phyloP scores from a whole-genome alignment of 2,888 invertebrate species.

The Dryobotodes eremita region DNA sequence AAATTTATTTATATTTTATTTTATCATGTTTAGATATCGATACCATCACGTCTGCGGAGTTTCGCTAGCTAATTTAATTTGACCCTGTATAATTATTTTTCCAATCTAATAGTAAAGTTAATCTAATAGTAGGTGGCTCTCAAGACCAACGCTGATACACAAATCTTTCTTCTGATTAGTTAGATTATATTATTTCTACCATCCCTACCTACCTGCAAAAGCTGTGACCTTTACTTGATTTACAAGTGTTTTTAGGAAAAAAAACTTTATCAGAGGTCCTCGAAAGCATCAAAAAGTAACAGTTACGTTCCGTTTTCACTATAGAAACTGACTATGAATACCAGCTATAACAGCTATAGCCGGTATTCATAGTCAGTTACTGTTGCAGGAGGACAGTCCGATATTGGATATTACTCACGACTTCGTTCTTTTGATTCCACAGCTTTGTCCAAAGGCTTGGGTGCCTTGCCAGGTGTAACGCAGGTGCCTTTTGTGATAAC shows the following conservation, averaged over 20 bases:
- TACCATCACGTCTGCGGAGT: too few relatives aligned
- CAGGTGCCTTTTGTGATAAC: constrained; percentile 17
- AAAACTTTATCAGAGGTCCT: neutral
- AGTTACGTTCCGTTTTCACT: neutral
- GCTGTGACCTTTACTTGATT: neutral
- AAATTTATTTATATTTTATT: too few relatives aligned
- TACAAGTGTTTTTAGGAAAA: neutral
- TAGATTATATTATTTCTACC: neutral
- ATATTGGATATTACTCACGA: neutral
- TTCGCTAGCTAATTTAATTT: too few relatives aligned
- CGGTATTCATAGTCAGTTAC: too few relatives aligned
- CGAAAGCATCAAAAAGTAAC: neutral
- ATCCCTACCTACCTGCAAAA: neutral
- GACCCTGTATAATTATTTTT: neutral
- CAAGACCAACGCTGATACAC: neutral
- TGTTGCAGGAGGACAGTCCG: neutral
- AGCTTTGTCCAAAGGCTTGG: neutral
- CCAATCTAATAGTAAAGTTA: neutral
- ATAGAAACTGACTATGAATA: neutral
- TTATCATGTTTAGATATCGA: too few relatives aligned
- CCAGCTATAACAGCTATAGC: too few relatives aligned
- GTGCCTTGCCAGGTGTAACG: neutral
- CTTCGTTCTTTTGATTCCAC: neutral
- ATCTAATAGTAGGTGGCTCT: neutral
- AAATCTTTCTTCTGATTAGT: neutral